These are phyloP conservation scores for Athetis lepigone DNA, from an alignment of 2,888 invertebrate species.

Conservation along the genomic window DNA sequence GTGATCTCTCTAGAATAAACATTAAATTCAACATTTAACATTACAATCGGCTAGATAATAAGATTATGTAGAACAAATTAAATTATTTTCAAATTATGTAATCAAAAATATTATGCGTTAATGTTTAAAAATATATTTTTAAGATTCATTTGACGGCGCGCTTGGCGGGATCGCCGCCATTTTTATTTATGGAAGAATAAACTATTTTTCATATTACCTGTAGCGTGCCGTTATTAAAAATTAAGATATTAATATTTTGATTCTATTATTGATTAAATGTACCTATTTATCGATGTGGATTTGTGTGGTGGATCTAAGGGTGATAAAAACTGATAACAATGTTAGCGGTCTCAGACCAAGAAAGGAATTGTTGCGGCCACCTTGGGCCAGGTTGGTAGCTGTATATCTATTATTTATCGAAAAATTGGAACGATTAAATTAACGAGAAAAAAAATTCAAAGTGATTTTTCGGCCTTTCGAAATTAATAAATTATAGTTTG, in stretches of 20 bases:
- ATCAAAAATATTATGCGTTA: conserved; percentile 16
- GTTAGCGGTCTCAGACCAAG: conserved; percentile 47
- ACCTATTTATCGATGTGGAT: conserved; percentile 21
- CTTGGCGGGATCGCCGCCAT: conserved; percentile 23
- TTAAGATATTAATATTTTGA: conserved; percentile 28
- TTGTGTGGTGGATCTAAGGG: conserved; percentile 13
- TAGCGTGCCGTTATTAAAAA: conserved; percentile 33
- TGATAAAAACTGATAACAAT: conserved; percentile 9
- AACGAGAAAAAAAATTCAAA: conserved; percentile 59
- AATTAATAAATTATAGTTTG: conserved; percentile 58
- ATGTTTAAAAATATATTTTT: conserved; percentile 31
- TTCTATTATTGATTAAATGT: conserved; percentile 33
- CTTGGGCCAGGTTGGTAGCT: conserved; percentile 45
- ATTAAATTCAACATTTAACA: conserved; percentile 33
- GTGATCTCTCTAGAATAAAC: conserved; percentile 75
- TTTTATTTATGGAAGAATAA: conserved; percentile 23
- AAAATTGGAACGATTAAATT: conserved; percentile 69
- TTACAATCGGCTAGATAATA: conserved; percentile 33
- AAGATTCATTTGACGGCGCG: conserved; percentile 36
- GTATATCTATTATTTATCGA: conserved; percentile 61
- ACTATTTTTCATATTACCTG: conserved; percentile 33
- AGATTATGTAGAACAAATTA: conserved; percentile 31
- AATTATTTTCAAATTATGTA: conserved; percentile 45
- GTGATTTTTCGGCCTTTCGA: conserved; percentile 75
- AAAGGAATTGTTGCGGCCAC: conserved; percentile 43